phyloP scores from a whole-genome alignment of 2,888 invertebrate species.

The Heliconius erato region DNA sequence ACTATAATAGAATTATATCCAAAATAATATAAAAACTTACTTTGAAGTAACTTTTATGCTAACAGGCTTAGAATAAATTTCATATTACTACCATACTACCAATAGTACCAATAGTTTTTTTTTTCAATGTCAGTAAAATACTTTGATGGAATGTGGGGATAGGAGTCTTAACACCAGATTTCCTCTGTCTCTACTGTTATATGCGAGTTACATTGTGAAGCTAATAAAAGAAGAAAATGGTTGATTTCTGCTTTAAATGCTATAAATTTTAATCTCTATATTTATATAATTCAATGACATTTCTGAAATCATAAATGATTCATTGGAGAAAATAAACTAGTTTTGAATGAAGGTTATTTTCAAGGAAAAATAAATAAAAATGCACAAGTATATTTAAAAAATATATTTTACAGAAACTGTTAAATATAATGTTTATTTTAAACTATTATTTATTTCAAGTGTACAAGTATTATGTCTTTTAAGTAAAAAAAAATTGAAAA shows the following conservation, averaged over 20 bases:
- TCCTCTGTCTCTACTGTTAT: not conserved
- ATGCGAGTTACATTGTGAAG: not conserved
- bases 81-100: not conserved
- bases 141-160: not conserved
- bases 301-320: not conserved
- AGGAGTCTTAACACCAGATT: not conserved
- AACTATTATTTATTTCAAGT: not conserved
- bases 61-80: not conserved
- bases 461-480: not conserved
- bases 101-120: not conserved
- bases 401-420: not conserved
- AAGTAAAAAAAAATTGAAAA: not conserved
- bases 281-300: not conserved
- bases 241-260: not conserved
- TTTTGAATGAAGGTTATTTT: not conserved
- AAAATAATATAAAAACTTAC: too few relatives aligned
- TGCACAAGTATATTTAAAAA: not conserved
- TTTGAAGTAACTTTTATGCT: not conserved
- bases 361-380: constrained; percentile 5
- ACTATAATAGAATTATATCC: too few relatives aligned
- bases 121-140: not conserved
- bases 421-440: not conserved
- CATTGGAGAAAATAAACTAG: not conserved
- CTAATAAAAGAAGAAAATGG: not conserved
- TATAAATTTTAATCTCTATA: not conserved